A percentile compares a stretch with the other conserved stretches of the same genome.
Conservation (phyloP, 2,113 vertebrate genomes). For the Dasyprocta punctata region DNA sequence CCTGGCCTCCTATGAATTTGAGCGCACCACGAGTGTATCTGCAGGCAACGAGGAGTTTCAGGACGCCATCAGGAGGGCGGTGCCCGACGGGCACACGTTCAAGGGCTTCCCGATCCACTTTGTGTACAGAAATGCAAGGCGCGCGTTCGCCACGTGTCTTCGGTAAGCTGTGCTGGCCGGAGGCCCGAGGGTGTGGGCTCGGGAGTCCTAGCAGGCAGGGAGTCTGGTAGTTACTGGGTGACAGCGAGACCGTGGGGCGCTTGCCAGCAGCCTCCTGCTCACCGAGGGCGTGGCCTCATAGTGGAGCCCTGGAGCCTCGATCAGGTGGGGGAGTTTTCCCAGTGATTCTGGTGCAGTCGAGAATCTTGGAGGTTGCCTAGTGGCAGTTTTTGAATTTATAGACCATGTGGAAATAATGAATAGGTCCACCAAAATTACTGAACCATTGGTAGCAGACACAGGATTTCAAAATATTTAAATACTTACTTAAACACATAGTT, state of each 20-base stretch:
- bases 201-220: background rate
- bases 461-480: background rate
- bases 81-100: conserved; percentile 98
- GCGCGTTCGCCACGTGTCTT: conserved; percentile 94
- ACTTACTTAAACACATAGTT: conserved; percentile 19
- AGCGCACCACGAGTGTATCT: conserved; percentile 93
- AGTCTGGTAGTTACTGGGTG: background rate
- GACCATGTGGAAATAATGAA: background rate
- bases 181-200: background rate
- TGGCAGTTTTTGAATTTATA: background rate
- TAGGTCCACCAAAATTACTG: background rate
- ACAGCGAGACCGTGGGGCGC: background rate
- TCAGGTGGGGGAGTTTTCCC: background rate
- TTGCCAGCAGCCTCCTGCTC: background rate
- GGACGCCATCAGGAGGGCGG: conserved; percentile 94
- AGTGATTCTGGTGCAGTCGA: background rate
- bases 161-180: conserved; percentile 86
- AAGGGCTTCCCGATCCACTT: conserved; percentile 99
- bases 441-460: background rate
- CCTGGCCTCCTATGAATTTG: conserved; percentile 95
- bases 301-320: background rate
- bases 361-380: background rate
- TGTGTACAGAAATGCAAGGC: conserved; percentile 94
- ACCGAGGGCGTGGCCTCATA: background rate
- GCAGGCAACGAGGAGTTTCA: conserved; percentile 98